Base-by-base conservation (phyloP, 2,797 vertebrate species). In the Esox masquinongy region DNA sequence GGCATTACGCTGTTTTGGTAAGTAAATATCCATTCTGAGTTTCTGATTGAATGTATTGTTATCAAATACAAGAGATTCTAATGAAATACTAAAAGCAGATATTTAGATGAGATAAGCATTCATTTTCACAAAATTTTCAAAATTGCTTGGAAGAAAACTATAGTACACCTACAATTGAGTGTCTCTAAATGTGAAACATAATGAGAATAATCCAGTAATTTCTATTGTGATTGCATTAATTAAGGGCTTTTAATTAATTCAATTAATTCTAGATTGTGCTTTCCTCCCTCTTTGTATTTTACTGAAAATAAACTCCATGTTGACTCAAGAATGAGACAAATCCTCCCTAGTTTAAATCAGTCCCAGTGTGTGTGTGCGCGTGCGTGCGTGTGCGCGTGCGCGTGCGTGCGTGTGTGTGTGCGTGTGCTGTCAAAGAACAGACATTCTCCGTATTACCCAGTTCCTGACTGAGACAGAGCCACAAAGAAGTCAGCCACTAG, bases 401-500 rank as follows among this genome's bases (percentile, higher is more conserved):
- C 5, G 43, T 47, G 36, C 7, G 43, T 47, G 43, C 12, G 43
- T 47, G 43, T 47, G 43, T 47, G 73, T 72, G 73, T 83, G 87
- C 74, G 73, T 56, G 19, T 70, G 72, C 39, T 56, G 70, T 74
- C 73, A 68, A 67, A 34, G 36, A 26, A 61, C 72, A 70, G 66
- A 43, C 8, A 6, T 31, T 61, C 63, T 59, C 11, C 47, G 31
- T 77, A 5, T 3, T 3, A 17, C 24, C 29, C 64, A 68, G 69
- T 79, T 75, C 73, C 73, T 50, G 70, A 67, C 72, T 72, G 72
- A 49, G 70, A 68, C 5, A 15, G 70, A 76, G 59, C 53, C 66
- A 64, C 43, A 19, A 73, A 26, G 2, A 17, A 72, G 74, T 67
- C 68, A 5, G 59, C 92, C 94, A 93, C 90, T 85, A 91, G 94